Conservation (phyloP, 2,888 invertebrate genomes). For the Seira musarum region DNA sequence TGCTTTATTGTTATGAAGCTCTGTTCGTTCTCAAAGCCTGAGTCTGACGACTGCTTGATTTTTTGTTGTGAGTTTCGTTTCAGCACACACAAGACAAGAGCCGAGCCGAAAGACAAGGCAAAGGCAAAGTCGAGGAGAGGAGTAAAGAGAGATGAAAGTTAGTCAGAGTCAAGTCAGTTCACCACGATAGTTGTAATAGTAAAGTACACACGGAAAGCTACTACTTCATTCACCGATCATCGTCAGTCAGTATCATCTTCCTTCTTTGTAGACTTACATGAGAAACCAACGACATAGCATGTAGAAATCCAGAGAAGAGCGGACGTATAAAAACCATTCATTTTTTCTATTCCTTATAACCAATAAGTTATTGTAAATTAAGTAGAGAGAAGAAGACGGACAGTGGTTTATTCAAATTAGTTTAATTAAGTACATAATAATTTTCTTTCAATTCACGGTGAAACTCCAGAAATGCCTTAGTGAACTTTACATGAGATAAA, state of each 20-base stretch:
- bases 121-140: background rate
- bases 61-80: too few species aligned
- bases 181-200: slow-evolving; percentile 47
- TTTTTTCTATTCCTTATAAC: too few species aligned
- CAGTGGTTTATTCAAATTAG: too few species aligned
- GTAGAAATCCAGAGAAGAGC: too few species aligned
- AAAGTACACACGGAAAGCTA: slow-evolving; percentile 21
- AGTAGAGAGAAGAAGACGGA: background rate
- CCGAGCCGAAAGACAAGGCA: slow-evolving; percentile 3
- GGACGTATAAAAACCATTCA: too few species aligned
- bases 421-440: too few species aligned
- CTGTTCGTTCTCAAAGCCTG: background rate
- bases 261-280: background rate
- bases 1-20: background rate
- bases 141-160: slow-evolving; percentile 19
- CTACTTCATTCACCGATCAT: background rate
- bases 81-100: background rate
- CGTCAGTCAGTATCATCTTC: background rate
- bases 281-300: background rate
- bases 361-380: background rate
- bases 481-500: too few species aligned
- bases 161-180: slow-evolving; percentile 43
- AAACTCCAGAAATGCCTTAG: too few species aligned
- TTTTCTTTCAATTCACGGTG: too few species aligned
- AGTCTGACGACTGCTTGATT: too few species aligned